Conservation (phyloP, 2,797 vertebrate genomes). For the Helostoma temminkii region DNA sequence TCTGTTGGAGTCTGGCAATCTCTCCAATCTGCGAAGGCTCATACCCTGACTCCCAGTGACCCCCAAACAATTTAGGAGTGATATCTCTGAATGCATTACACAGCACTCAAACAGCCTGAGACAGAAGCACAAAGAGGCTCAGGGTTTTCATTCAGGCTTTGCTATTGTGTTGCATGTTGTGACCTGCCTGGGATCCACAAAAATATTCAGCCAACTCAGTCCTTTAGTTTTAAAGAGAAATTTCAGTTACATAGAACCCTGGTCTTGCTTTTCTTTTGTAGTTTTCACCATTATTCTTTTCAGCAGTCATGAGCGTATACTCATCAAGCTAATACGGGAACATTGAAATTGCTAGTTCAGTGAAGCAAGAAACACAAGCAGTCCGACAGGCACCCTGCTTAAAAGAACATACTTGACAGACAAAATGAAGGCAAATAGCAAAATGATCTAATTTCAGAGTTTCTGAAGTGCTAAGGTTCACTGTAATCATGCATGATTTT, state of each 20-base stretch:
- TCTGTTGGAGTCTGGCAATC: constrained; percentile 74
- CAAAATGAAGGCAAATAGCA: background rate
- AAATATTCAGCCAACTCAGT: background rate
- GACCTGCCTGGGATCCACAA: background rate
- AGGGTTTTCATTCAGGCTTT: constrained; percentile 25
- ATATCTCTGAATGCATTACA: constrained; percentile 73
- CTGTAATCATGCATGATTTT: too few relatives aligned
- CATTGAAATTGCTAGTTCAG: background rate
- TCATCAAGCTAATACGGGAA: background rate
- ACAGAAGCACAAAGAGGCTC: constrained; percentile 26
- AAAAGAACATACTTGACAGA: background rate
- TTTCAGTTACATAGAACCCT: background rate
- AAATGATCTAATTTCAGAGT: background rate
- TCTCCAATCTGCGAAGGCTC: constrained; percentile 67
- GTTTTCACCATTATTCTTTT: background rate
- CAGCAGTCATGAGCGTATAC: background rate
- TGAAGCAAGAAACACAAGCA: background rate
- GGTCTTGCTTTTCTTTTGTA: background rate
- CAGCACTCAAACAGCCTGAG: constrained; percentile 61
- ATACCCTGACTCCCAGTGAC: constrained; percentile 68
- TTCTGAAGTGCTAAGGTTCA: too few relatives aligned
- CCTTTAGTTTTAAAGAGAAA: constrained; percentile 1
- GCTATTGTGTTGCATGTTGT: background rate
- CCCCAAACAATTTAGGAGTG: constrained; percentile 69
- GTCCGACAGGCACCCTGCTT: background rate